Percentiles rank a stretch among this genome's conserved stretches.
Evolutionary conservation across 2,797 vertebrate genomes (phyloP).

Genomic region (Peromyscus aztecus): DNA sequence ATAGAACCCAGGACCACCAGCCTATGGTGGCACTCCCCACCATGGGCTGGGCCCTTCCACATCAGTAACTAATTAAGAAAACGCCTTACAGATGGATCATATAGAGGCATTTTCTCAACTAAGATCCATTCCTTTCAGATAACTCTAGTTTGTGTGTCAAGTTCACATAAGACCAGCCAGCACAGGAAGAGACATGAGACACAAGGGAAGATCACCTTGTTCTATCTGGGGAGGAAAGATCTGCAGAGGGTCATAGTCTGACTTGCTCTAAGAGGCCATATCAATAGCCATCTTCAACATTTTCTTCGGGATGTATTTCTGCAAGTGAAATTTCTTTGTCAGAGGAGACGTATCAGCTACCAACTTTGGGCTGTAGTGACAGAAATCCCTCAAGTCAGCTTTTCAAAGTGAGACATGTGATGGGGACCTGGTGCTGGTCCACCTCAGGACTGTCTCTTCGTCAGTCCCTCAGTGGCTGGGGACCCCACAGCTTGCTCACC

Average conservation of each 20-base stretch:
- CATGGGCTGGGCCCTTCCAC: neutral
- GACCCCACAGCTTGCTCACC: neutral
- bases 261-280: neutral
- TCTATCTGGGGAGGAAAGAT: neutral
- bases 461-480: neutral
- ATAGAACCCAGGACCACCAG: neutral
- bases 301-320: slow-evolving; percentile 19
- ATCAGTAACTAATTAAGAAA: neutral
- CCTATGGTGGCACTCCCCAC: neutral
- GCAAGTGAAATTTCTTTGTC: slow-evolving; percentile 16
- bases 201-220: neutral
- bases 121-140: neutral
- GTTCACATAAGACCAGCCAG: neutral
- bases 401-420: neutral
- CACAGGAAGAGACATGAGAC: neutral
- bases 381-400: neutral
- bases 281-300: neutral
- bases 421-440: neutral
- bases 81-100: neutral
- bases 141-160: neutral
- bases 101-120: neutral
- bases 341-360: neutral
- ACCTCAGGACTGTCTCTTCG: neutral
- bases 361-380: neutral
- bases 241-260: neutral